Evolutionary conservation across 2,113 vertebrate genomes (phyloP), one percentile per base, ranked within the genome.

Genomic region (Pseudorhombus dupliciocellatus): DNA sequence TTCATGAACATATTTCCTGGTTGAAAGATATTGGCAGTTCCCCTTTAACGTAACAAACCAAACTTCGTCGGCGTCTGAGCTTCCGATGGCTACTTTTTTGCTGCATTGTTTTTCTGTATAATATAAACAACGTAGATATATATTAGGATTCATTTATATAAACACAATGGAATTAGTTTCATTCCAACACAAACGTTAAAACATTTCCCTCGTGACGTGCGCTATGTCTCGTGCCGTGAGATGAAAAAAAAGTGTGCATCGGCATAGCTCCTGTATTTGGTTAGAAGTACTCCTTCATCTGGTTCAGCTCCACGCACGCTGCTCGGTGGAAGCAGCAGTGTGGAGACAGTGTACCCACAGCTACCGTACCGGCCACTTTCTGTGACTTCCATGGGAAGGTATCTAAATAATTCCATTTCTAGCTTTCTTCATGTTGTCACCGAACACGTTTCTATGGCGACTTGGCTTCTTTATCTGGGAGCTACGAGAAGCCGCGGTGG

Each of bases 91-190:
- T 84, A 59, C 57, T 81, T 62, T 87, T 79, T 87, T 78, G 84
- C 82, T 70, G 82, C 72, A 74, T 79, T 70, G 58, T 59, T 82
- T 25, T 85, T 87, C 65, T 82, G 70, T 79, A 88, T 83, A 77
- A 67, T 82, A 70, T 81, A 84, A 70, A 89, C 56, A 75, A 34
- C 42, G 52, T 53, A 55, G 66, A 66, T 83, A 91, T 93, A 94
- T 94, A 94, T 93, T 94, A 94, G 80, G 67, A 89, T 92, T 90
- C 68, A 87, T 91, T 92, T 90, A 84, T 84, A 92, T 83, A 91
- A 75, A 85, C 78, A 79, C 53, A 85, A 68, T 56, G 58, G 79
- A 79, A 80, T 83, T 69, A 84, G 68, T 75, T 76, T 74, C 71
- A 72, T 73, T 73, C 76, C 26, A 79, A 87, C 55, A 84, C n/a